Percentiles rank a stretch among this genome's conserved stretches.
Conservation (phyloP, 1,140 invertebrate genomes). For the Heliconius hermathena region DNA sequence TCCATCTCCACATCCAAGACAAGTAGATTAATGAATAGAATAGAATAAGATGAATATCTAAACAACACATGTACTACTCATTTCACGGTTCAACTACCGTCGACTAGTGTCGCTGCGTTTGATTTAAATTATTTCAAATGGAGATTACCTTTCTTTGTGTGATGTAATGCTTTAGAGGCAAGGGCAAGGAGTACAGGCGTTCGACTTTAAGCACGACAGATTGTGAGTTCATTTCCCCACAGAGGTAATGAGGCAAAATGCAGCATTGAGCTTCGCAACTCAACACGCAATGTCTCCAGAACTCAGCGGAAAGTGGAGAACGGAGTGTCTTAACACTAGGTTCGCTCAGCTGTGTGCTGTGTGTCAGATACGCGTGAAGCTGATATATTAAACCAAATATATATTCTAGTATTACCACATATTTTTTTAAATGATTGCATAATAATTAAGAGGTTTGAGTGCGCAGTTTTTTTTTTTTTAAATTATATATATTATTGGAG, state of each 20-base stretch:
- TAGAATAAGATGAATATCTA: conserved; percentile 2
- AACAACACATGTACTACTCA: conserved; percentile 15
- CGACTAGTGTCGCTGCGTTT: not conserved
- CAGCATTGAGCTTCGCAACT: too few relatives aligned
- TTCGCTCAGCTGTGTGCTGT: too few relatives aligned
- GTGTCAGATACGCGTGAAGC: not conserved
- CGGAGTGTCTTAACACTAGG: too few relatives aligned
- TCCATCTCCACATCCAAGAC: conserved; percentile 1
- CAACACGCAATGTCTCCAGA: too few relatives aligned
- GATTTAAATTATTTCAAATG: conserved; percentile 5
- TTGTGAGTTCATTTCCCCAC: too few relatives aligned
- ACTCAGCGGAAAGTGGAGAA: too few relatives aligned
- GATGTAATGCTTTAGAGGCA: not conserved
- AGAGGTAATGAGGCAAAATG: too few relatives aligned
- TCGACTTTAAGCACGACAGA: too few relatives aligned
- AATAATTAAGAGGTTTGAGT: conserved; percentile 3
- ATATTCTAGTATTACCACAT: not conserved
- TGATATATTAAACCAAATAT: not conserved
- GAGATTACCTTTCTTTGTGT: not conserved
- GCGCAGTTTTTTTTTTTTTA: too few relatives aligned
- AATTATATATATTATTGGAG: not conserved
- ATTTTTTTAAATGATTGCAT: not conserved
- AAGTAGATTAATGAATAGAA: not conserved
- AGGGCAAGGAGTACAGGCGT: too few relatives aligned
- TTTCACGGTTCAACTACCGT: conserved; percentile 13